Evolutionary conservation across 2,888 invertebrate genomes (phyloP).

Genomic region (Seira sanloemensis): DNA sequence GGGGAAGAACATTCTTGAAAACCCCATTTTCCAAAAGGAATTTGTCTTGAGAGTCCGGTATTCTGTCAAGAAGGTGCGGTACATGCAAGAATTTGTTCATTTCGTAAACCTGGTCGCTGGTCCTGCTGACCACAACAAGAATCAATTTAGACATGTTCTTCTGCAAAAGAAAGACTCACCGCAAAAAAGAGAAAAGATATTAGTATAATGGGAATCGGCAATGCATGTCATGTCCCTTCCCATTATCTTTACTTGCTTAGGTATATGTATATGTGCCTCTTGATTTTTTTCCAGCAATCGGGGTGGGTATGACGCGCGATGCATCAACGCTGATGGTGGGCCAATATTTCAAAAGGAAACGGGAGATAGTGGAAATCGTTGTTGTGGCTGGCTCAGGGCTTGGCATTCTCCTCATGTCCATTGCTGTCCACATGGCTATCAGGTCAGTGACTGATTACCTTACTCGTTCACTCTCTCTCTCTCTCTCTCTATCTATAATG

Average conservation of each 20-base stretch:
- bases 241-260: neutral
- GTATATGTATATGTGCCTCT: too few species aligned
- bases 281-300: constrained; percentile 79
- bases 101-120: too few species aligned
- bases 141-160: too few species aligned
- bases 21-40: too few species aligned
- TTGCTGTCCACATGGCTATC: constrained; percentile 66
- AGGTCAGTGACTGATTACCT: constrained; percentile 41
- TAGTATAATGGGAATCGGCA: constrained; percentile 80
- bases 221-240: neutral
- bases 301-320: constrained; percentile 90
- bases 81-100: too few species aligned
- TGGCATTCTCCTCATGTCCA: constrained; percentile 77
- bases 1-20: too few species aligned
- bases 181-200: constrained; percentile 82
- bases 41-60: too few species aligned
- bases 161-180: constrained; percentile 83
- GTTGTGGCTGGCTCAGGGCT: constrained; percentile 90
- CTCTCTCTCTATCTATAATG: too few species aligned
- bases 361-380: constrained; percentile 90
- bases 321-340: constrained; percentile 93
- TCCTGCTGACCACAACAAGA: too few species aligned
- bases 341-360: constrained; percentile 89
- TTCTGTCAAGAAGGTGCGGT: too few species aligned
- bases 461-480: too few species aligned